A percentile compares a stretch with the other conserved stretches of the same genome.
These are phyloP conservation scores for Parnassius apollo DNA, from an alignment of 2,888 invertebrate species.

Conservation along the genomic window DNA sequence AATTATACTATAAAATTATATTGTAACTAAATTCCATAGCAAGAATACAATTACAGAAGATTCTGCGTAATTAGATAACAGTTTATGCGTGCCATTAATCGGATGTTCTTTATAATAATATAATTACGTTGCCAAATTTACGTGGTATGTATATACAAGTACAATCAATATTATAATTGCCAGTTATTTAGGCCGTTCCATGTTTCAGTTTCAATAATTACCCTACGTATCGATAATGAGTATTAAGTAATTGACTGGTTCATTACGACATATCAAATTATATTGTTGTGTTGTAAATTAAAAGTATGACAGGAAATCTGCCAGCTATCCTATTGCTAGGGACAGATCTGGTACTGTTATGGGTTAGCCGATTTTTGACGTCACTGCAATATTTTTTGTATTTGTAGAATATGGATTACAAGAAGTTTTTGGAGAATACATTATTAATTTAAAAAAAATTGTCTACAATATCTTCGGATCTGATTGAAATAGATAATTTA, in stretches of 20 bases:
- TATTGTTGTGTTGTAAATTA: background rate
- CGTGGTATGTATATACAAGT: conserved; percentile 9
- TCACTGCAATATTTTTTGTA: too few relatives aligned
- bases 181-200: conserved; percentile 44
- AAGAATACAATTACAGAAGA: background rate
- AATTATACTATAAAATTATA: too few relatives aligned
- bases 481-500: too few relatives aligned
- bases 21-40: too few relatives aligned
- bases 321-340: too few relatives aligned
- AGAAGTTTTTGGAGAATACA: too few relatives aligned
- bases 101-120: conserved; percentile 5
- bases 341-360: too few relatives aligned
- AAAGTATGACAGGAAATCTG: background rate
- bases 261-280: conserved; percentile 21
- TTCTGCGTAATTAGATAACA: background rate
- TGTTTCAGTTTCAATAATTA: conserved; percentile 39
- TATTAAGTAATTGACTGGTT: conserved; percentile 29
- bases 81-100: conserved; percentile 5
- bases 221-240: conserved; percentile 30
- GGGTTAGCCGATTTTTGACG: too few relatives aligned
- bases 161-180: conserved; percentile 25
- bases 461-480: too few relatives aligned
- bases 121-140: conserved; percentile 7
- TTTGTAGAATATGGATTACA: too few relatives aligned
- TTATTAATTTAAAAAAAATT: too few relatives aligned